Conservation (phyloP, 2,797 vertebrate genomes). For the Podarcis siculus region DNA sequence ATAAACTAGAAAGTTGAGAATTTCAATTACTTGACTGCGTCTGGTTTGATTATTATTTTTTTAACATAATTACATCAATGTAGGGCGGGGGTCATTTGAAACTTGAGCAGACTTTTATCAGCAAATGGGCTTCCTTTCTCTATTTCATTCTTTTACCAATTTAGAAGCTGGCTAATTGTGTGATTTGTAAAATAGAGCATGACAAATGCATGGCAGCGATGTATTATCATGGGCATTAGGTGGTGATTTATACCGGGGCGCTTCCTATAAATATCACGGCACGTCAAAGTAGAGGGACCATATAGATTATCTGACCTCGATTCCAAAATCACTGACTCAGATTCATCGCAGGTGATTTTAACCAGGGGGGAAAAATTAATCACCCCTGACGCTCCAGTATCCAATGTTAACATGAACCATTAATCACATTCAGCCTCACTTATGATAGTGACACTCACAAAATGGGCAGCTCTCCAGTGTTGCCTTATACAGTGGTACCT, state of each 20-base stretch:
- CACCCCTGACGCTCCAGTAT: neutral
- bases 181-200: constrained; percentile 60
- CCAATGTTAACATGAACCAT: neutral
- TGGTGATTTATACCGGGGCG: constrained; percentile 26
- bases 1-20: neutral
- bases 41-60: neutral
- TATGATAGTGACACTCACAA: neutral
- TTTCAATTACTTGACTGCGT: neutral
- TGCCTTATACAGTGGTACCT: neutral
- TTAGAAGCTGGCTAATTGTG: constrained; percentile 48
- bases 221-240: constrained; percentile 7
- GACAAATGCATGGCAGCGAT: constrained; percentile 36
- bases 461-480: neutral
- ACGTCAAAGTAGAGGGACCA: neutral
- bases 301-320: neutral
- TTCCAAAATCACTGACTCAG: neutral
- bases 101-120: constrained; percentile 47
- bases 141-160: neutral
- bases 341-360: neutral
- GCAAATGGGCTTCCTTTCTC: constrained; percentile 35
- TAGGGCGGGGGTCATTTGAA: neutral
- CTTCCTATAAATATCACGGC: constrained; percentile 7
- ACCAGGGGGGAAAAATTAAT: neutral
- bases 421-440: neutral
- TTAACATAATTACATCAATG: neutral